Conservation (phyloP, 2,888 invertebrate species). For the Bedellia somnulentella region DNA sequence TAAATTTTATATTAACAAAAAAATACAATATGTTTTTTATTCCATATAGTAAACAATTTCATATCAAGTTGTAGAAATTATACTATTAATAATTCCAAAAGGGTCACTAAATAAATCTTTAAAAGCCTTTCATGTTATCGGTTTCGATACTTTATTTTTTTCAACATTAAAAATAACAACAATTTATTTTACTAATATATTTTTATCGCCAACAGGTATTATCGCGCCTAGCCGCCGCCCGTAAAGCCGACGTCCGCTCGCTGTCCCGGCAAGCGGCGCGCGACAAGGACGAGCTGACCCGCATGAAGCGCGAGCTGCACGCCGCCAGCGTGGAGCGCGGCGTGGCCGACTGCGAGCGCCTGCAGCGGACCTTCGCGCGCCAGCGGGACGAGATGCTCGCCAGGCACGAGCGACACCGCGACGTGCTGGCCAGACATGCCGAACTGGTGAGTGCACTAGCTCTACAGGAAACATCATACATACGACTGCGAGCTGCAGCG, state of each 20-base stretch:
- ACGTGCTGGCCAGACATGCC: conserved; percentile 66
- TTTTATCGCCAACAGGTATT: conserved; percentile 74
- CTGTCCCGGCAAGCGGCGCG: conserved; percentile 85
- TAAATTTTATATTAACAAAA: no score
- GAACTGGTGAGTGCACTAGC: conserved; percentile 38
- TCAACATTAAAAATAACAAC: conserved; percentile 23
- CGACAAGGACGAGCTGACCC: conserved; percentile 87
- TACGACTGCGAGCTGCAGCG: no score
- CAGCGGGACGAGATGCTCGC: conserved; percentile 75
- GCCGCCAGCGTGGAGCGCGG: conserved; percentile 82
- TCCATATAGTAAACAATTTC: no score
- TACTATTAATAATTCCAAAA: no score
- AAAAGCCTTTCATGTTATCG: no score
- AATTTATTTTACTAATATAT: conserved; percentile 74
- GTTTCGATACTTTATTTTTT: background rate
- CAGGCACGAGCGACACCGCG: conserved; percentile 76
- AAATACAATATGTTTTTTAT: no score
- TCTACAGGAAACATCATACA: no score
- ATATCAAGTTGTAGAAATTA: no score
- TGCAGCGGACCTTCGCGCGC: conserved; percentile 76
- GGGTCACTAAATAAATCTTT: no score
- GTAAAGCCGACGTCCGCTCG: conserved; percentile 86
- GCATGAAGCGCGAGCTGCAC: conserved; percentile 82
- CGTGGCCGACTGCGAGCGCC: conserved; percentile 82
- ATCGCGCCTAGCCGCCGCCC: conserved; percentile 78